Conservation (phyloP, 2,113 vertebrate species). For the Protobothrops mucrosquamatus region DNA sequence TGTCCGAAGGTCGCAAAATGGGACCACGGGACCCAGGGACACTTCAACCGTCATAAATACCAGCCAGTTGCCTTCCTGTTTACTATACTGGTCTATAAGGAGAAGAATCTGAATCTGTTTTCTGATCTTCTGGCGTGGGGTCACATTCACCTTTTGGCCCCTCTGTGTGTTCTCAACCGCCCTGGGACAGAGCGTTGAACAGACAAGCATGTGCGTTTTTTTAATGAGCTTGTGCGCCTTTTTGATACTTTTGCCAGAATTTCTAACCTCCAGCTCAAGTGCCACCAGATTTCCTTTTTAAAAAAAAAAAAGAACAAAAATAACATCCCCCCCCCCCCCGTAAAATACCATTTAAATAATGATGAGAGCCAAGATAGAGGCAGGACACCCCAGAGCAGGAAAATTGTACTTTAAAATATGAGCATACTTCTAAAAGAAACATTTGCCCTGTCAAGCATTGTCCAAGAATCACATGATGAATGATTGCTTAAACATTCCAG, state of each 20-base stretch:
- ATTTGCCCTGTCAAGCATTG: background rate
- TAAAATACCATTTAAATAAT: constrained; percentile 1
- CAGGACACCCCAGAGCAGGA: background rate
- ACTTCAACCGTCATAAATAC: too few species aligned
- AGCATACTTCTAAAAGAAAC: background rate
- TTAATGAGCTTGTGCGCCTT: too few species aligned
- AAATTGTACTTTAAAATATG: background rate
- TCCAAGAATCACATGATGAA: constrained; percentile 7
- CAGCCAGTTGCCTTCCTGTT: too few species aligned
- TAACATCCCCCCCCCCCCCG: background rate
- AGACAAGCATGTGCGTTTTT: background rate
- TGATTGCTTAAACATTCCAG: constrained; percentile 33
- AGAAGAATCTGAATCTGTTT: background rate
- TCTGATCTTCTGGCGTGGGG: background rate
- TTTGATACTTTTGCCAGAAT: background rate
- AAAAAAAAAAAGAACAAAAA: background rate
- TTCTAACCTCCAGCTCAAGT: background rate
- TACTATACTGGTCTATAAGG: background rate
- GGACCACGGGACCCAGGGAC: too few species aligned
- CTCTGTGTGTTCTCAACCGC: background rate
- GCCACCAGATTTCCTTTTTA: background rate
- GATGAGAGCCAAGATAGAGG: background rate
- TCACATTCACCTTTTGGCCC: background rate
- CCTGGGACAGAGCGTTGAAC: background rate
- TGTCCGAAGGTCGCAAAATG: too few species aligned